These are phyloP conservation scores for Aphaenogaster ashmeadi DNA, from an alignment of 1,140 invertebrate species.

Conservation along the genomic window DNA sequence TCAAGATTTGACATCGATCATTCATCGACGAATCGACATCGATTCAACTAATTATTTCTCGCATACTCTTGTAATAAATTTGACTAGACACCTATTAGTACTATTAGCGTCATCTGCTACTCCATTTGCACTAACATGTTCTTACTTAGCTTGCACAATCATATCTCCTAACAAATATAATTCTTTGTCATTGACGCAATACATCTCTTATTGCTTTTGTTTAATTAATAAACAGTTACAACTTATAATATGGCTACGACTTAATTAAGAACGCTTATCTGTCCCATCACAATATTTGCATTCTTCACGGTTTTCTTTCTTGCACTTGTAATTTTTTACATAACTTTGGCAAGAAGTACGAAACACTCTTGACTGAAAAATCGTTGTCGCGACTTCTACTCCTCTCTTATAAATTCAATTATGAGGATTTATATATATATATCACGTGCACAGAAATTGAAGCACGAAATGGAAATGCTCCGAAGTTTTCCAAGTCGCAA, in stretches of 20 bases:
- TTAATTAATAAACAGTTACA: background rate
- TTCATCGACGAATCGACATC: no score
- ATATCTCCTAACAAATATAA: no score
- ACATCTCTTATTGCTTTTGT: no score
- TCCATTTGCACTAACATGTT: no score
- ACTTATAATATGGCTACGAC: background rate
- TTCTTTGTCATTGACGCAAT: no score
- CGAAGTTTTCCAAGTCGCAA: background rate
- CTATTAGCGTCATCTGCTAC: no score
- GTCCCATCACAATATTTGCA: background rate
- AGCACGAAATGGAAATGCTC: constrained; percentile 5
- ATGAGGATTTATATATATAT: background rate
- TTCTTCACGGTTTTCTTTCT: background rate
- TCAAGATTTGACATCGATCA: no score
- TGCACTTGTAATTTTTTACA: background rate
- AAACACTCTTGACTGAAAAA: background rate
- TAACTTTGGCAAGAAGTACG: background rate
- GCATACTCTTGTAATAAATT: no score
- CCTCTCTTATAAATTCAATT: background rate
- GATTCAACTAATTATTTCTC: no score
- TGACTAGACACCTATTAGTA: no score
- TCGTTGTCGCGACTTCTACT: background rate
- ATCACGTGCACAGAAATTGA: background rate
- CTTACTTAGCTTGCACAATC: no score
- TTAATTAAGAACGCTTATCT: background rate